phyloP scores from a whole-genome alignment of 2,888 invertebrate genomes.

The Xestia ashworthii region DNA sequence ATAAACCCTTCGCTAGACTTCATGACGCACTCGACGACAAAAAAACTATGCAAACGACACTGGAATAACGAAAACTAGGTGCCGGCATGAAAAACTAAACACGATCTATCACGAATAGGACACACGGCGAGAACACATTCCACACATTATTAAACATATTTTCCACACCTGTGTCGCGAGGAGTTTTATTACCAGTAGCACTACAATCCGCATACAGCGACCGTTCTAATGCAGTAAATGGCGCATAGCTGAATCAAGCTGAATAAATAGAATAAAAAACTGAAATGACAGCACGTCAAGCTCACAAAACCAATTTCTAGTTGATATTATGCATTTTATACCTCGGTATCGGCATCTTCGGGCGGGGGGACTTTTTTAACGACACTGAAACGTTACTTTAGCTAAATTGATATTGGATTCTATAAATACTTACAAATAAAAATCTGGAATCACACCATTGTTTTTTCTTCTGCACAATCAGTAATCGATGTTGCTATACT shows the following conservation, averaged over 20 bases:
- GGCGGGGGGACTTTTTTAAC: conserved; percentile 76
- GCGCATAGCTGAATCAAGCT: conserved; percentile 88
- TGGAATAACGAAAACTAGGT: conserved; percentile 78
- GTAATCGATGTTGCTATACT: conserved; percentile 84
- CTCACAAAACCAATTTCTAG: conserved; percentile 76
- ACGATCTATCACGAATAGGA: conserved; percentile 72
- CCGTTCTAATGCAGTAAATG: conserved; percentile 88
- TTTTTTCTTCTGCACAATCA: conserved; percentile 90
- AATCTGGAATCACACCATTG: conserved; percentile 91
- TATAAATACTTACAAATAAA: conserved; percentile 91
- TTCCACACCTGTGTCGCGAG: conserved; percentile 75
- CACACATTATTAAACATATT: conserved; percentile 73
- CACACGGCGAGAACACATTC: conserved; percentile 72
- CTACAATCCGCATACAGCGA: conserved; percentile 82
- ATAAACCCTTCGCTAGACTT: conserved; percentile 65
- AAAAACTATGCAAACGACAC: conserved; percentile 75
- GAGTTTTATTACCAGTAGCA: conserved; percentile 80
- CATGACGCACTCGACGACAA: conserved; percentile 75
- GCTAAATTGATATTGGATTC: conserved; percentile 86
- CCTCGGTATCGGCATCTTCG: conserved; percentile 78
- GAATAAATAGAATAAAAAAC: conserved; percentile 89
- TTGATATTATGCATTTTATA: conserved; percentile 74
- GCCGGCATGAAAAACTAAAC: conserved; percentile 82
- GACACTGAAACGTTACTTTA: conserved; percentile 80
- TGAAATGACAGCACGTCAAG: conserved; percentile 88